Conservation (phyloP, 2,888 invertebrate species). For the Gryllus longicercus region DNA sequence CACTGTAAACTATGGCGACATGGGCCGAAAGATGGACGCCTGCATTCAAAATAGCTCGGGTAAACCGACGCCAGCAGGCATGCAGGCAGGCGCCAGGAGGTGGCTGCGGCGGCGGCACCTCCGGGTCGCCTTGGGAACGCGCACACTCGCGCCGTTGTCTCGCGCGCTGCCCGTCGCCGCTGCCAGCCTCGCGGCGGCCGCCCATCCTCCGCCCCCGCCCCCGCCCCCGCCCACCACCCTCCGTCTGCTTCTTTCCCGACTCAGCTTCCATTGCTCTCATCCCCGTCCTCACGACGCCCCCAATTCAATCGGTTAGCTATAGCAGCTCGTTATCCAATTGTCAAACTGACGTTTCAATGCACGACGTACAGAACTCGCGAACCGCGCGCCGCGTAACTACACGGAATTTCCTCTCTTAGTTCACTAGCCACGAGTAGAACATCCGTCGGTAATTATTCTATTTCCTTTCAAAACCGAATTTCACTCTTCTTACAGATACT, state of each 20-base stretch:
- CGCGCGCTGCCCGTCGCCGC: not conserved
- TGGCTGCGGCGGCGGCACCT: not conserved
- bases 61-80: slow-evolving; percentile 21
- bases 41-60: slow-evolving; percentile 9
- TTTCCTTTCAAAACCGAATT: no score
- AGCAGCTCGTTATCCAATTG: no score
- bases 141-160: slow-evolving; percentile 21
- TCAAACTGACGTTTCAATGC: no score
- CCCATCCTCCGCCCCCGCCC: not conserved
- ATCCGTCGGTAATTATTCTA: no score
- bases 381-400: no score
- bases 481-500: no score
- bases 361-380: no score
- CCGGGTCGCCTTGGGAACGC: slow-evolving; percentile 5
- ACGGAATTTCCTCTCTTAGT: no score
- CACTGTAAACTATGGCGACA: slow-evolving; percentile 34
- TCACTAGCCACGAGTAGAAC: no score
- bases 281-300: not conserved
- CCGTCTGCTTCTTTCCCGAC: not conserved
- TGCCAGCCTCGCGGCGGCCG: not conserved
- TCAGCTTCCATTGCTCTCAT: not conserved
- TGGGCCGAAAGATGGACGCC: slow-evolving; percentile 20
- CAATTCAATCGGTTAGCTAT: not conserved
- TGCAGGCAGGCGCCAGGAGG: slow-evolving; percentile 23
- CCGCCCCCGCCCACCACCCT: not conserved